Evolutionary conservation across 2,797 vertebrate species (phyloP).

Genomic region (Sorex maritimensis): DNA sequence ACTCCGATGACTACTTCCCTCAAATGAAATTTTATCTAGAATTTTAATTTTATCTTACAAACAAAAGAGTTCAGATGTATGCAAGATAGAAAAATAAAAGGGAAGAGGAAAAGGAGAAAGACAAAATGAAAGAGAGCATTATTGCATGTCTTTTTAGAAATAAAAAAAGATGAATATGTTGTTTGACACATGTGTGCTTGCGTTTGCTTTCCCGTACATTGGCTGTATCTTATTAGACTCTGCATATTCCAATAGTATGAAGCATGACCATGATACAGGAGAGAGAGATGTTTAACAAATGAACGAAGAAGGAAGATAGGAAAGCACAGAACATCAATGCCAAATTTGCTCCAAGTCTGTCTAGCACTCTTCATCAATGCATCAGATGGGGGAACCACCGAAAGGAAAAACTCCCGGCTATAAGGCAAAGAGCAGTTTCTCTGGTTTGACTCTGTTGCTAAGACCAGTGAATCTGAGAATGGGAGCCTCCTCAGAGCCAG

Average conservation of each 20-base stretch:
- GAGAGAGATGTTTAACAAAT: background rate
- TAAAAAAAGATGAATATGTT: background rate
- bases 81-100: background rate
- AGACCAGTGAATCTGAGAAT: background rate
- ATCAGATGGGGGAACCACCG: too few relatives aligned
- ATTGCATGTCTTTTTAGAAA: background rate
- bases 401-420: background rate
- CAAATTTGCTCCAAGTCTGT: background rate
- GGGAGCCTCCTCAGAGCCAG: background rate
- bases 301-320: background rate
- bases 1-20: background rate
- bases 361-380: too few relatives aligned
- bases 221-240: background rate
- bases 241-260: background rate
- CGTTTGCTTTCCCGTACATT: background rate
- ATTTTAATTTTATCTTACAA: background rate
- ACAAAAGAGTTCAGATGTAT: background rate
- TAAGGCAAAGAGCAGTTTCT: slow-evolving; percentile 41
- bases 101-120: background rate
- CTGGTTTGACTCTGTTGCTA: slow-evolving; percentile 58
- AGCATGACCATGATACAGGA: too few relatives aligned
- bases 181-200: background rate
- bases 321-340: background rate
- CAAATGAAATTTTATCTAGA: background rate
- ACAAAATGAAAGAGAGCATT: background rate